Conservation (phyloP, 1,140 invertebrate genomes). For the Orussus abietinus region DNA sequence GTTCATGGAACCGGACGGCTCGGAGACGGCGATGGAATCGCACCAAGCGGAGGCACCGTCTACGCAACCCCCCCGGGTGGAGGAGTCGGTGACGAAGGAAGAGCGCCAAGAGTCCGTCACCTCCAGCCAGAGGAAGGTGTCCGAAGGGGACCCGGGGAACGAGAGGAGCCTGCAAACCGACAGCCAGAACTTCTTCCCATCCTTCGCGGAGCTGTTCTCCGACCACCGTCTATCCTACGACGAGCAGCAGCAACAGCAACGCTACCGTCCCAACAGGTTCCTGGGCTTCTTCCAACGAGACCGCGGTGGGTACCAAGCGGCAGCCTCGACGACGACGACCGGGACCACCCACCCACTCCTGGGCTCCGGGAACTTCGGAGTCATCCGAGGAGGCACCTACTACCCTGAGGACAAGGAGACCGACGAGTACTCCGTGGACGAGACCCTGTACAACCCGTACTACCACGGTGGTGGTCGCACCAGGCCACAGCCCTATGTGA, state of each 20-base stretch:
- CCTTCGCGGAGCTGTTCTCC: slow-evolving; percentile 52
- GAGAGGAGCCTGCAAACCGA: slow-evolving; percentile 46
- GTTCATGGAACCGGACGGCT: slow-evolving; percentile 48
- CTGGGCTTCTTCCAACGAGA: slow-evolving; percentile 47
- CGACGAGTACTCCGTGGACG: slow-evolving; percentile 53
- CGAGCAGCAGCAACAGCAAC: slow-evolving; percentile 42
- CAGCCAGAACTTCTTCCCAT: slow-evolving; percentile 54
- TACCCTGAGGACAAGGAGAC: slow-evolving; percentile 61
- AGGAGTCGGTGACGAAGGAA: no score
- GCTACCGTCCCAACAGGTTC: slow-evolving; percentile 46
- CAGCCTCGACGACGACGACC: slow-evolving; percentile 31
- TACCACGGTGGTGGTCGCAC: slow-evolving; percentile 67
- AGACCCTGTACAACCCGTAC: slow-evolving; percentile 57
- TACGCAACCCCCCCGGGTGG: background rate
- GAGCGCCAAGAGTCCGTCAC: no score
- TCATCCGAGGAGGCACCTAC: slow-evolving; percentile 82
- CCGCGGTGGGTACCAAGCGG: slow-evolving; percentile 30
- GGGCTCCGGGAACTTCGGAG: slow-evolving; percentile 85
- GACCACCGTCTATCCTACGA: slow-evolving; percentile 42
- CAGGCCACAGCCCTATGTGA: slow-evolving; percentile 58
- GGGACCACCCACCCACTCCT: slow-evolving; percentile 55
- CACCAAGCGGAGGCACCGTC: background rate
- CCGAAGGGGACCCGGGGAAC: slow-evolving; percentile 18
- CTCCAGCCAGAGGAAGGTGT: no score
- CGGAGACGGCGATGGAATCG: slow-evolving; percentile 27